These are phyloP conservation scores for Epiblema foenella DNA, from an alignment of 2,888 invertebrate species.

Conservation along the genomic window DNA sequence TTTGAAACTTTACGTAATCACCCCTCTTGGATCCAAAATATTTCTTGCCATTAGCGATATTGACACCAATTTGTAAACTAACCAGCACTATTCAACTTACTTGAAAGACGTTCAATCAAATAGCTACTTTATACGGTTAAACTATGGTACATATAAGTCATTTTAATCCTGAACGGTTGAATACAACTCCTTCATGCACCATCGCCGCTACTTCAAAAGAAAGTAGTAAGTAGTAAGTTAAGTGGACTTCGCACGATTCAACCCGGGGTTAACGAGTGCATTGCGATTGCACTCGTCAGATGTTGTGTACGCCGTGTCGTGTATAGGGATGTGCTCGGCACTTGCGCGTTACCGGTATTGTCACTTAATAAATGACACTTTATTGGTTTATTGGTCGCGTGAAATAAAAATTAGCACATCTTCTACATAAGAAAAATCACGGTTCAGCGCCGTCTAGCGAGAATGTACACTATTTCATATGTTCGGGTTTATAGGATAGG, in stretches of 20 bases:
- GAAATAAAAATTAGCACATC: no score
- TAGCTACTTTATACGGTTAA: neutral
- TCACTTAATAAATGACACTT: no score
- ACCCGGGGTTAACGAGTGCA: constrained; percentile 44
- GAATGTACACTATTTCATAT: no score
- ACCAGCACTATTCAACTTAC: neutral
- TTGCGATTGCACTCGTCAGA: constrained; percentile 41
- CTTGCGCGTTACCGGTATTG: neutral
- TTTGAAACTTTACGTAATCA: no score
- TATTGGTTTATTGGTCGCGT: no score
- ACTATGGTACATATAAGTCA: neutral
- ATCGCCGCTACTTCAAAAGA: constrained; percentile 38
- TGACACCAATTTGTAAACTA: neutral
- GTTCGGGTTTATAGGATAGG: no score
- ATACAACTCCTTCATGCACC: constrained; percentile 13
- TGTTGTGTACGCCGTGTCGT: constrained; percentile 29
- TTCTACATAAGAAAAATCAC: no score
- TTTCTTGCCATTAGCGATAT: neutral
- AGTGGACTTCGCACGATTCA: constrained; percentile 41
- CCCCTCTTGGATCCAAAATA: neutral
- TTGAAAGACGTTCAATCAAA: neutral
- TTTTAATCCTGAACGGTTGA: neutral
- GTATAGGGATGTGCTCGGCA: neutral
- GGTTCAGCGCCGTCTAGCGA: no score
- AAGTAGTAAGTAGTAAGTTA: constrained; percentile 42